Evolutionary conservation across 1,140 invertebrate genomes (phyloP).

Genomic region (Hyles vespertilio): DNA sequence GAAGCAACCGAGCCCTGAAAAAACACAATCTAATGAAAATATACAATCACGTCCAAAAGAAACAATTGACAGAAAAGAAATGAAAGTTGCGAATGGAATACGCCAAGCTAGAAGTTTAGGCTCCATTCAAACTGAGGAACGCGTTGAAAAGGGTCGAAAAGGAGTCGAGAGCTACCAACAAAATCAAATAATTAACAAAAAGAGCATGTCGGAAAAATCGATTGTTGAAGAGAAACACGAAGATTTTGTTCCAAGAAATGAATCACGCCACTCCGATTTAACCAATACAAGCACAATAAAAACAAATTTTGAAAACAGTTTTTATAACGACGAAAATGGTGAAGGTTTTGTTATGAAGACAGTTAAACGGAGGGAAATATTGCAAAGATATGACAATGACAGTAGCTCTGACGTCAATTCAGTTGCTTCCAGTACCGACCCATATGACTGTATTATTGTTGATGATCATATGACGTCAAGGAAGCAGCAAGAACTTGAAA

Average conservation of each 20-base stretch:
- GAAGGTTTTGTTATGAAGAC: slow-evolving; percentile 81
- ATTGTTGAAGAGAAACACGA: slow-evolving; percentile 68
- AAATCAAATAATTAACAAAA: slow-evolving; percentile 55
- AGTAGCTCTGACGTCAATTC: slow-evolving; percentile 78
- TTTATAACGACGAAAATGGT: slow-evolving; percentile 78
- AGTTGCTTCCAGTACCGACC: slow-evolving; percentile 80
- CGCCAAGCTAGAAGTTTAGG: slow-evolving; percentile 70
- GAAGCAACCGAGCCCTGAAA: slow-evolving; percentile 61
- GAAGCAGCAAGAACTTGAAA: slow-evolving; percentile 77
- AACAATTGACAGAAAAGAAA: slow-evolving; percentile 71
- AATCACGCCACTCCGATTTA: slow-evolving; percentile 71
- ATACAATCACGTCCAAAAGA: slow-evolving; percentile 58
- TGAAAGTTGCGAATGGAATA: slow-evolving; percentile 56
- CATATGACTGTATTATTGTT: slow-evolving; percentile 84
- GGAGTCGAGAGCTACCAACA: slow-evolving; percentile 50
- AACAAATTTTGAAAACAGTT: slow-evolving; percentile 77
- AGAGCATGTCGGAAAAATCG: slow-evolving; percentile 68
- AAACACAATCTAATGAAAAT: slow-evolving; percentile 47
- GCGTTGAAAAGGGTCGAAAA: slow-evolving; percentile 57
- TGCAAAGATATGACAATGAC: slow-evolving; percentile 81
- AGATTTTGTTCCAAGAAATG: slow-evolving; percentile 64
- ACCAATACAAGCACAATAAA: slow-evolving; percentile 72
- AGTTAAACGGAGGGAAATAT: slow-evolving; percentile 81
- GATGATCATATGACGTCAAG: slow-evolving; percentile 81
- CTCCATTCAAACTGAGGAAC: slow-evolving; percentile 68